Percentiles rank a stretch among this genome's conserved stretches.
Conservation (phyloP, 2,888 invertebrate genomes). For the Dryococelus australis region DNA sequence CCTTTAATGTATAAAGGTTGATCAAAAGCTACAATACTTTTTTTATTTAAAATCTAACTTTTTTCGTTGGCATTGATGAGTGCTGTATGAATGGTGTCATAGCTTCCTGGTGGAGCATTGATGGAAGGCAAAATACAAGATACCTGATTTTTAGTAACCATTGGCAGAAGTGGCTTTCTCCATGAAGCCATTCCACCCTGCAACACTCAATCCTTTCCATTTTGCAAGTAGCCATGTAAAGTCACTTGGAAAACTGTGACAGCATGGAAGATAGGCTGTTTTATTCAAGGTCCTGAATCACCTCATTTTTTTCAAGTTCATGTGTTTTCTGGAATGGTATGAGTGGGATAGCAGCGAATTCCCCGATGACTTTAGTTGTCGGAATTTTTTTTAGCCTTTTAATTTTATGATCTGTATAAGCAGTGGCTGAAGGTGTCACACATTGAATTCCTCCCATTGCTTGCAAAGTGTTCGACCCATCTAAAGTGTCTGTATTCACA, state of each 20-base stretch:
- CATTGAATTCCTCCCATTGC: neutral
- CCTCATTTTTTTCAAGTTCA: neutral
- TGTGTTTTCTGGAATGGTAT: neutral
- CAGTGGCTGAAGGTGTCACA: too few species aligned
- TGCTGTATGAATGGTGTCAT: neutral
- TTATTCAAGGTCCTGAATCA: neutral
- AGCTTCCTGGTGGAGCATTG: too few species aligned
- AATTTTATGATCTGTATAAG: conserved; percentile 7
- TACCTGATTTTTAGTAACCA: too few species aligned
- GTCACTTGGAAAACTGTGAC: neutral
- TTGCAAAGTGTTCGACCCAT: neutral
- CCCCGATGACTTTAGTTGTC: too few species aligned
- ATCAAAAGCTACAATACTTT: neutral
- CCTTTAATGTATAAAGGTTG: neutral
- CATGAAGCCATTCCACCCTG: too few species aligned
- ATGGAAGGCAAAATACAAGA: too few species aligned
- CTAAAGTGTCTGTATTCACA: too few species aligned
- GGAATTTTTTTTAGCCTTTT: neutral
- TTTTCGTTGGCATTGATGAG: neutral
- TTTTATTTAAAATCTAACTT: too few species aligned
- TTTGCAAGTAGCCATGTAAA: neutral
- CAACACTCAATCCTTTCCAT: neutral
- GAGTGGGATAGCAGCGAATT: neutral
- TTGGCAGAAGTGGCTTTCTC: too few species aligned
- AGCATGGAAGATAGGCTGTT: neutral